Base-by-base conservation (phyloP, 2,888 invertebrate genomes). In the Leptinotarsa haldemani region DNA sequence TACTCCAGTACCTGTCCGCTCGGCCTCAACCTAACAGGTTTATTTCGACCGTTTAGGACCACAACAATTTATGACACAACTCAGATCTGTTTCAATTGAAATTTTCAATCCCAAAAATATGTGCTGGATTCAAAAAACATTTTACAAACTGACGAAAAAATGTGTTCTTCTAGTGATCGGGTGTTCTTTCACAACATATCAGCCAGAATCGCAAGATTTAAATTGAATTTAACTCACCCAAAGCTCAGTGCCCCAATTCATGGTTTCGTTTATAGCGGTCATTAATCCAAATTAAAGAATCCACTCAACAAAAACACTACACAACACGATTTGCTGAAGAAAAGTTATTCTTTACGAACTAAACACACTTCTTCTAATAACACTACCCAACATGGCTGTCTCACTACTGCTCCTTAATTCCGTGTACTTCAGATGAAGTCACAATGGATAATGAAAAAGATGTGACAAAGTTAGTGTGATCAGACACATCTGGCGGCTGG, bases 221-320 rank as follows among this genome's bases (percentile, higher is more conserved):
- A 65, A 50, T 22, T 25, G 30, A 46, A 68, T 15, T 25, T 0
- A 69, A 90, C 91, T 90, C 88, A 92, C 92, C 92, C 92, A 92
- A 87, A 92, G 91, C 88, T 92, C 92, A 76, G 90, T 90, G 87
- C 92, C 92, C 92, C 91, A 92, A 89, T 91, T 91, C 90, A 91
- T 91, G 77, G 75, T 81, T 71, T 83, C 82, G 63, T 80, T 79
- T 76, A 78, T 64, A 74, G 81, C 75, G 69, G 82, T 81, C 83
- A 83, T 82, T 78, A 80, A 81, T 80, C 83, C 81, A 80, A 80
- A 80, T 74, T 79, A 78, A 79, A 80, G 79, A 80, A 80, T 78
- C 80, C 81, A 82, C 82, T 73, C 73, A 80, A 79, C 76, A 76
- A 68, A 73, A 30, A 69, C 79, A 79, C 78, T 70, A 69, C 79